phyloP scores from a whole-genome alignment of 2,113 vertebrate species.

The Romanogobio albipinnatus region DNA sequence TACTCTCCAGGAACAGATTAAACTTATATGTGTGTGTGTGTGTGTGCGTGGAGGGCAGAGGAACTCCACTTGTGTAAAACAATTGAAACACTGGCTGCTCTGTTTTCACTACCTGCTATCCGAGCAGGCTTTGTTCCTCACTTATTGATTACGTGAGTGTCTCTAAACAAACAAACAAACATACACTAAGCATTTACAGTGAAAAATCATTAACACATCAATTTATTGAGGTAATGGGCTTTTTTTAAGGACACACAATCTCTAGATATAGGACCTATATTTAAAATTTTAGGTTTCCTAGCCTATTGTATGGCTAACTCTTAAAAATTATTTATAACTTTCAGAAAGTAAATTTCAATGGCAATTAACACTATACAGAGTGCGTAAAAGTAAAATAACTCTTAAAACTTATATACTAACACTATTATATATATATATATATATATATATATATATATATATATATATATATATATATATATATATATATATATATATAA shows the following conservation, averaged over 20 bases:
- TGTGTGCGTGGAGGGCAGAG: not conserved
- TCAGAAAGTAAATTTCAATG: no score
- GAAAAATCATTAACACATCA: not conserved
- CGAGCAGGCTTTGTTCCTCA: constrained; percentile 21
- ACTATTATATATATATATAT: no score
- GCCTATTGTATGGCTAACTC: no score
- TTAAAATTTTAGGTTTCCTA: no score
- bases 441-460: no score
- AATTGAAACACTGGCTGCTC: constrained; percentile 25
- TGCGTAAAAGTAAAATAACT: no score
- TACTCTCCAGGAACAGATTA: constrained; percentile 45
- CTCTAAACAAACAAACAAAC: not conserved
- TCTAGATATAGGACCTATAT: no score
- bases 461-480: no score
- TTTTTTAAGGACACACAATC: not conserved
- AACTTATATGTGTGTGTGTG: not conserved
- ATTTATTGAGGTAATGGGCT: not conserved
- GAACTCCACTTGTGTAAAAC: constrained; percentile 8
- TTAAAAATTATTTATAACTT: no score
- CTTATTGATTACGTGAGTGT: not conserved
- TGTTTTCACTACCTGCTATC: constrained; percentile 32
- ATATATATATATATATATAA: no score
- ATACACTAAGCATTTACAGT: not conserved
- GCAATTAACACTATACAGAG: no score
- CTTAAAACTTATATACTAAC: no score